Base-by-base conservation (phyloP, 2,113 vertebrate species). In the Petromus typicus region DNA sequence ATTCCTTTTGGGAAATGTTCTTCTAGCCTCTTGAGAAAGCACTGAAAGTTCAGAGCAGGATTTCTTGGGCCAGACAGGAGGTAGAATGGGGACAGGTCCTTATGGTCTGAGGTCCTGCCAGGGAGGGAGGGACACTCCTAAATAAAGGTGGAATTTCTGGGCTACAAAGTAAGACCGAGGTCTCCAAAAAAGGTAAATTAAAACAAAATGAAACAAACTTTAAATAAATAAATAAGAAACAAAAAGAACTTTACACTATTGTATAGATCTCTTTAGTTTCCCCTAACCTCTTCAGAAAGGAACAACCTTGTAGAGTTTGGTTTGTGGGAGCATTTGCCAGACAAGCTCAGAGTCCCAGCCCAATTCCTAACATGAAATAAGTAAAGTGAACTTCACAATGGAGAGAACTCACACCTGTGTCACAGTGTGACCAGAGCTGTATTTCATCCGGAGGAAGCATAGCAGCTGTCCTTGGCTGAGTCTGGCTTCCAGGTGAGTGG, bases 61-160 rank as follows among this genome's bases (percentile, higher is more conserved):
- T 30, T 40, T 86, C 18, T 20, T 63, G 16, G 56, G n/a, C 59
- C 59, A 61, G 23, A 34, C n/a, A 67, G 17, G 67, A 54, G n/a
- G 32, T 64, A 73, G 51, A 34, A 56, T 57, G 34, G 83, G 51
- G 32, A 45, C 30, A 83, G 83, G 37, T 37, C 30, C 1, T 67
- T 63, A 91, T 43, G 7, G 1, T 66, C 43, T 54, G 20, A 12
- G n/a, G 1, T 84, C 32, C 71, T 32, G 45, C n/a, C 57, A 76
- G 11, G 25, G 37, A 94, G 56, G 67, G 13, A 57, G 6, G 10
- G 13, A 92, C 30, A 94, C 20, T 4, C 10, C 56, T 22, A 67
- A 87, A 61, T 94, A 87, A 92, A 90, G 76, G 83, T 1, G 51
- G 13, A 85, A 82, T 34, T 93, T 91, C 51, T 64, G 37, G 66